Evolutionary conservation across 2,888 invertebrate species (phyloP), one percentile per base, ranked within the genome.

Genomic region (Amphipoea lucens): DNA sequence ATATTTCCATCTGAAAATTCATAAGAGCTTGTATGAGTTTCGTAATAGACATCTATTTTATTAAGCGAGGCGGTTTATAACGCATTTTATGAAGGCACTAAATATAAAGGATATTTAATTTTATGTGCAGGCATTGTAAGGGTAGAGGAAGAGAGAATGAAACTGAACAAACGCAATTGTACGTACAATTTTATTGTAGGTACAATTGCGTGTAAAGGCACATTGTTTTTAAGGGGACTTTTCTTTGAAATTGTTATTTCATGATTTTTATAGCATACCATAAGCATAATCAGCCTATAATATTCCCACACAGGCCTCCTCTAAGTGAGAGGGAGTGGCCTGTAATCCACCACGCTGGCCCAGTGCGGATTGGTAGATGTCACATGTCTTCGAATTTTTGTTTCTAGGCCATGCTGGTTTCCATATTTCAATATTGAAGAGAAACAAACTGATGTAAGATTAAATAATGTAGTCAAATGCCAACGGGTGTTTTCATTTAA

Each of bases 31-130:
- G 17, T 80, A 74, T 40, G 63, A 70, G 65, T 12, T 29, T 45
- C 66, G 45, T 73, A 84, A 83, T 63, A 36, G 66, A 42, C 42
- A 68, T 40, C 65, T 76, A 76, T 84, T 79, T 84, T 76, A 51
- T 84, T 76, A 51, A 72, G 74, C 42, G 42, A 65, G 2, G 57
- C 40, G 36, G 76, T 65, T 36, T 76, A 36, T 62, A 45, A 85
- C 76, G 67, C 42, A 57, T 84, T 76, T 76, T 74, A 85, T 67
- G 23, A 72, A 36, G 14, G 67, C 29, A 67, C 40, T 76, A 72
- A 54, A 65, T 65, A 40, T 77, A 11, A 65, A 5, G 29, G 29
- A 60, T 66, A 48, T 57, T 73, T 71, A n/a, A 54, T 81, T 78
- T 81, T 54, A 65, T 68, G 3, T 36, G n/a, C 29, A 60, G 11